Conservation (phyloP, 2,797 vertebrate genomes). For the Hippopotamyrus pictus region DNA sequence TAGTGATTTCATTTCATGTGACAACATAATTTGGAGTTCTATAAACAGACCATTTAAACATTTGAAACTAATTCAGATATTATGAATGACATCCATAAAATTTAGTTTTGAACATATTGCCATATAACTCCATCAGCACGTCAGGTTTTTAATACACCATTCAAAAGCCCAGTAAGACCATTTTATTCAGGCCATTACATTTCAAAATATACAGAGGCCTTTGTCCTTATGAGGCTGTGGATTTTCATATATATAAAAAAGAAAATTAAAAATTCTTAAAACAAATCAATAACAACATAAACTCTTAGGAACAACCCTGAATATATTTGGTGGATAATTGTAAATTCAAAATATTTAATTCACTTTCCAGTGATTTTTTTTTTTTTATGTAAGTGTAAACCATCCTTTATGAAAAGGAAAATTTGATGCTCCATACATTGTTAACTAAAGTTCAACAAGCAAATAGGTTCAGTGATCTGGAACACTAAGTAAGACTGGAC, state of each 20-base stretch:
- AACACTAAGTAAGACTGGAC: not conserved
- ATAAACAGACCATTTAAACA: conserved; percentile 13
- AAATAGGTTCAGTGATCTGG: not conserved
- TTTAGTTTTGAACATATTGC: conserved; percentile 14
- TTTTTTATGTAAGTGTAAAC: not conserved
- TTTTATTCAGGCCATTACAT: conserved; percentile 6
- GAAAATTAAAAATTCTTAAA: not conserved
- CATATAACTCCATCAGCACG: not conserved
- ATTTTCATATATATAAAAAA: not conserved
- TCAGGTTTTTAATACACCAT: not conserved
- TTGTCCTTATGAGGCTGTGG: not conserved
- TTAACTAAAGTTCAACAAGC: not conserved
- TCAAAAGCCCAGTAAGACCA: not conserved
- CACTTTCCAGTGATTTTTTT: not conserved
- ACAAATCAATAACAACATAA: not conserved
- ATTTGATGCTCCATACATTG: not conserved
- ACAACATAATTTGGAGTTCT: not conserved
- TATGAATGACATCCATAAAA: conserved; percentile 2
- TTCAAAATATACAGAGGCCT: not conserved
- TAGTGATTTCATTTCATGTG: not conserved
- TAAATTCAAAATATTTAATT: conserved; percentile 12
- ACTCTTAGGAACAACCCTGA: conserved; percentile 1
- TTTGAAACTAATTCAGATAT: conserved; percentile 3
- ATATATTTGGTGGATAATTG: conserved; percentile 2
- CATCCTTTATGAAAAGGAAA: not conserved